These are phyloP conservation scores for Boloria selene DNA, from an alignment of 2,888 invertebrate genomes.

Conservation along the genomic window DNA sequence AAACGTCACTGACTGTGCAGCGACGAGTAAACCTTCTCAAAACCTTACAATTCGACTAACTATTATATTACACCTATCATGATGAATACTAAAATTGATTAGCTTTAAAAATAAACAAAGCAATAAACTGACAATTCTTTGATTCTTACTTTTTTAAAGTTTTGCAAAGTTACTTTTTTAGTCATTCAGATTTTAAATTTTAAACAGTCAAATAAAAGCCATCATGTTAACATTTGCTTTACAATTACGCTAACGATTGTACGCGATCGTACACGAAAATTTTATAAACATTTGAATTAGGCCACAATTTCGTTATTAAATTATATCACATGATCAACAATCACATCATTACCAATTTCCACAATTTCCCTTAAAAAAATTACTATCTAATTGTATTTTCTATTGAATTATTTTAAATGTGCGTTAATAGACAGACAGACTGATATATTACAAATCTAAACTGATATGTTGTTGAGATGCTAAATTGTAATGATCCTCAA, in stretches of 20 bases:
- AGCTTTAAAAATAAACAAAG: background rate
- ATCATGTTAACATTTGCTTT: background rate
- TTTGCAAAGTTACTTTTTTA: background rate
- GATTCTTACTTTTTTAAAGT: background rate
- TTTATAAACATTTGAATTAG: slow-evolving; percentile 55
- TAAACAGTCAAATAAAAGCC: background rate
- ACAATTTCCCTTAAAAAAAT: slow-evolving; percentile 27
- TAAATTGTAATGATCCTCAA: background rate
- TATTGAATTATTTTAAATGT: background rate
- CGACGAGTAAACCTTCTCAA: slow-evolving; percentile 11
- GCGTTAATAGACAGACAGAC: background rate
- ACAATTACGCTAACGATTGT: background rate
- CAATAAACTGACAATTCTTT: background rate
- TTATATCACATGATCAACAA: slow-evolving; percentile 67
- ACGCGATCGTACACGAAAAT: slow-evolving; percentile 11
- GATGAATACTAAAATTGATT: background rate
- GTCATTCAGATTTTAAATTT: background rate
- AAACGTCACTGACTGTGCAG: slow-evolving; percentile 13
- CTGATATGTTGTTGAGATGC: slow-evolving; percentile 27
- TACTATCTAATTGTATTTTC: background rate
- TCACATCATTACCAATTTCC: slow-evolving; percentile 60
- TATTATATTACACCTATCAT: slow-evolving; percentile 14
- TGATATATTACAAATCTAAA: slow-evolving; percentile 15
- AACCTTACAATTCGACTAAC: slow-evolving; percentile 22
- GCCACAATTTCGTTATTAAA: slow-evolving; percentile 66